These are phyloP conservation scores for Bujurquina vittata DNA, from an alignment of 2,113 vertebrate species.

Conservation along the genomic window DNA sequence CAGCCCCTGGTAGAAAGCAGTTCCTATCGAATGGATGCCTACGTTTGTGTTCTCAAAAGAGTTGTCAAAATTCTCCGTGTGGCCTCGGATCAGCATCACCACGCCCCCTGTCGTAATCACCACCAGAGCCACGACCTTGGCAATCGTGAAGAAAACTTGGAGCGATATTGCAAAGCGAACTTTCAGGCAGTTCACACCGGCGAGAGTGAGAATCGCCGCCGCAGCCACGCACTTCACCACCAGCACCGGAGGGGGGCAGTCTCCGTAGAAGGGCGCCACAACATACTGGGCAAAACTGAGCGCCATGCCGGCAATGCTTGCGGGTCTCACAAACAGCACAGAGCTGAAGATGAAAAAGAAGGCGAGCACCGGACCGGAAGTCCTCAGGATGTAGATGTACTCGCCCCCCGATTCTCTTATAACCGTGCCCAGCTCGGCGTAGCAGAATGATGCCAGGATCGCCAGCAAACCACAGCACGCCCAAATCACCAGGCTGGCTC, in stretches of 20 bases:
- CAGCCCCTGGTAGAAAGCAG: slow-evolving; percentile 89
- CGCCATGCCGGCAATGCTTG: slow-evolving; percentile 78
- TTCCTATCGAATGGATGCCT: slow-evolving; percentile 75
- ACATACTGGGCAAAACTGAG: slow-evolving; percentile 86
- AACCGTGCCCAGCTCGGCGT: slow-evolving; percentile 87
- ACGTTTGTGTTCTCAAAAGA: slow-evolving; percentile 81
- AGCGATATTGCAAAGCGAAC: slow-evolving; percentile 79
- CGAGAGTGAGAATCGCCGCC: slow-evolving; percentile 78
- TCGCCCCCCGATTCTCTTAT: slow-evolving; percentile 88
- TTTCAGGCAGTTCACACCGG: slow-evolving; percentile 83
- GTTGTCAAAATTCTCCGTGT: slow-evolving; percentile 77
- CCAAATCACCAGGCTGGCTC: slow-evolving; percentile 88
- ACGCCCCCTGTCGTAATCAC: slow-evolving; percentile 78
- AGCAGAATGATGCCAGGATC: slow-evolving; percentile 84
- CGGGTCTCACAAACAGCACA: slow-evolving; percentile 84
- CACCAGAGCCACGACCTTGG: slow-evolving; percentile 82
- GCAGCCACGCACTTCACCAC: slow-evolving; percentile 80
- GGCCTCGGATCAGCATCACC: slow-evolving; percentile 77
- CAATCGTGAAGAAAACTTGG: slow-evolving; percentile 82
- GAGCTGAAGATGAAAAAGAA: slow-evolving; percentile 85
- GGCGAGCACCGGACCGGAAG: slow-evolving; percentile 84
- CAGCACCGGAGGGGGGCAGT: slow-evolving; percentile 77
- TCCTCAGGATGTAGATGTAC: slow-evolving; percentile 88
- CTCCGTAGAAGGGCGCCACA: slow-evolving; percentile 82
- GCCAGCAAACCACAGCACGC: slow-evolving; percentile 84